Evolutionary conservation across 1,140 invertebrate species (phyloP).

Genomic region (Penaeus vannamei): DNA sequence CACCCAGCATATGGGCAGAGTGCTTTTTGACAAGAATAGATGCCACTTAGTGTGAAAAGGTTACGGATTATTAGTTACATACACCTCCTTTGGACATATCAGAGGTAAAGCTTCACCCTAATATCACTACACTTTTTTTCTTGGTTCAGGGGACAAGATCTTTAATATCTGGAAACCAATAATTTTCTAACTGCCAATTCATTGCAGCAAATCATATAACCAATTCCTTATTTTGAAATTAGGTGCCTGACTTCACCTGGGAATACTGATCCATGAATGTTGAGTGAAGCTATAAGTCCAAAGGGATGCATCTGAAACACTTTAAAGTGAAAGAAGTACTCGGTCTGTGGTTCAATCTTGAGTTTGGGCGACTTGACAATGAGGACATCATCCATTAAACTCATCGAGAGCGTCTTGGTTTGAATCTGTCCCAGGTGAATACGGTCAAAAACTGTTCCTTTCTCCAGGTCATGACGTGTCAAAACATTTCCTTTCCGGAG

Average conservation of each 20-base stretch:
- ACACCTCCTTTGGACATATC: too few species aligned
- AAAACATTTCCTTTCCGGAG: slow-evolving; percentile 47
- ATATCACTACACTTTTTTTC: too few species aligned
- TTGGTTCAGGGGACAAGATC: too few species aligned
- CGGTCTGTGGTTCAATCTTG: neutral
- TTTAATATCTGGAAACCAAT: too few species aligned
- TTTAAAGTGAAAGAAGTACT: slow-evolving; percentile 41
- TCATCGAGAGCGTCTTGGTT: neutral
- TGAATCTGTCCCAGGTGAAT: slow-evolving; percentile 23
- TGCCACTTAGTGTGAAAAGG: too few species aligned
- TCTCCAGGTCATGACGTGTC: slow-evolving; percentile 48
- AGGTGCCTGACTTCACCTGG: neutral
- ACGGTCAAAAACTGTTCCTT: slow-evolving; percentile 24
- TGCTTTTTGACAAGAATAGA: too few species aligned
- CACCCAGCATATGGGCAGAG: too few species aligned
- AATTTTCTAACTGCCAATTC: too few species aligned
- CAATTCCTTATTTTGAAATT: too few species aligned
- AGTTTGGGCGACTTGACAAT: slow-evolving; percentile 41
- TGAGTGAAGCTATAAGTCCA: neutral
- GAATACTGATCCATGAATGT: neutral
- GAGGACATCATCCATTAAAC: slow-evolving; percentile 41
- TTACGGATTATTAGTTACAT: too few species aligned
- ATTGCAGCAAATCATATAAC: too few species aligned
- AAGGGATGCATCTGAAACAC: slow-evolving; percentile 44
- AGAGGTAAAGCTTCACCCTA: too few species aligned